Percentiles rank a stretch among this genome's conserved stretches.
These are phyloP conservation scores for Dendrolimus houi DNA, from an alignment of 2,888 invertebrate genomes.

Conservation along the genomic window DNA sequence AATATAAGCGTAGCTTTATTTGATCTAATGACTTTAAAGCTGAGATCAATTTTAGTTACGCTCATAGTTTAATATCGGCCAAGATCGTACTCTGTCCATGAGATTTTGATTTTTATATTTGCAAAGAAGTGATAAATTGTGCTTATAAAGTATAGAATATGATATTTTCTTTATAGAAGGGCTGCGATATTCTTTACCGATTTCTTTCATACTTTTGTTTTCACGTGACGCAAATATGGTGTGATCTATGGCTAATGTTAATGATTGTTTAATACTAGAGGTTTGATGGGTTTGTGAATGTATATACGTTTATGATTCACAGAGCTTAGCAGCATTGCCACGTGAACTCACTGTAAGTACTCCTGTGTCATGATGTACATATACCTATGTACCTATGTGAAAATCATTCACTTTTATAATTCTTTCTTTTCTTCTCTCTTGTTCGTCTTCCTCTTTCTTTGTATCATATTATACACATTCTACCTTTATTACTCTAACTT, in stretches of 20 bases:
- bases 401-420: not conserved
- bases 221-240: too few species aligned
- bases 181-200: too few species aligned
- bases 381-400: constrained; percentile 5
- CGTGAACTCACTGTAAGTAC: constrained; percentile 88
- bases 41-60: not conserved
- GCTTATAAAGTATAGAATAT: not conserved
- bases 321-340: constrained; percentile 88
- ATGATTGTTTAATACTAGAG: constrained; percentile 9
- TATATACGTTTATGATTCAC: constrained; percentile 78
- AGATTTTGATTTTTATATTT: not conserved
- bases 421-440: not conserved
- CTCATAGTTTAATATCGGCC: not conserved
- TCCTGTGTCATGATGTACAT: constrained; percentile 19
- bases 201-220: too few species aligned
- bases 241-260: constrained; percentile 15
- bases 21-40: not conserved
- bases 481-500: too few species aligned
- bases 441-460: not conserved
- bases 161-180: constrained; percentile 18
- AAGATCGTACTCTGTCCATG: not conserved
- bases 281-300: constrained; percentile 42
- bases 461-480: not conserved
- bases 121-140: not conserved
- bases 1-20: not conserved